phyloP scores from a whole-genome alignment of 2,113 vertebrate species.

The Phrynocephalus versicolor region DNA sequence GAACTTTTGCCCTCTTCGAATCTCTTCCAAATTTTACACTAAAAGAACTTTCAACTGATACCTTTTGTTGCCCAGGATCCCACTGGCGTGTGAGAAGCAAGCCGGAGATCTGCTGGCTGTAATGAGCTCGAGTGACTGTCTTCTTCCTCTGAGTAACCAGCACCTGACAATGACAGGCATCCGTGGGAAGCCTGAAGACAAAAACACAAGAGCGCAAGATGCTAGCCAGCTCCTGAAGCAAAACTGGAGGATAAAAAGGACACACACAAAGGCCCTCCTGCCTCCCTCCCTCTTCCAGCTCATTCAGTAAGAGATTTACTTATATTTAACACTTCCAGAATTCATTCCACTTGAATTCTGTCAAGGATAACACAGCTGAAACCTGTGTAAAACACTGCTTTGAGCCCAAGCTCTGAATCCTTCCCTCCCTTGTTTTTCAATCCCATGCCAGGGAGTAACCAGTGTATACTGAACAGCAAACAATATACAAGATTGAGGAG shows the following conservation, averaged over 20 bases:
- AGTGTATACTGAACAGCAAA: background rate
- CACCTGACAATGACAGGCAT: constrained; percentile 65
- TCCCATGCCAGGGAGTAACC: background rate
- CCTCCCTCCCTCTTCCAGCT: background rate
- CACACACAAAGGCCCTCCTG: constrained; percentile 38
- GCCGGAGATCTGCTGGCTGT: constrained; percentile 54
- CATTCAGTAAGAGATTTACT: constrained; percentile 54
- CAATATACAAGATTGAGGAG: background rate
- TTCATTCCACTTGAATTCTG: constrained; percentile 31
- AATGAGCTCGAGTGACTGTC: constrained; percentile 69
- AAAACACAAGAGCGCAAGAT: constrained; percentile 56
- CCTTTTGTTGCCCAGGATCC: constrained; percentile 73
- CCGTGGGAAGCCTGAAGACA: constrained; percentile 58
- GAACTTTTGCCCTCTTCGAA: constrained; percentile 82
- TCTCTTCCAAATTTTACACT: constrained; percentile 78
- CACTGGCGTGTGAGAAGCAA: constrained; percentile 77
- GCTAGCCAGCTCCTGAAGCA: constrained; percentile 66
- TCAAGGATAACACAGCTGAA: constrained; percentile 10
- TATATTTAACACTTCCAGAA: constrained; percentile 23
- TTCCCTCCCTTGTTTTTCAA: background rate
- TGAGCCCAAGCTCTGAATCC: background rate
- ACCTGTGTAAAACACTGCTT: constrained; percentile 35
- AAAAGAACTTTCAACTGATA: constrained; percentile 78
- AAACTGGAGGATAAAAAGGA: constrained; percentile 65
- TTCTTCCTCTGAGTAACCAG: constrained; percentile 63